Evolutionary conservation across 2,888 invertebrate species (phyloP).

Genomic region (Caenorhabditis sp.): DNA sequence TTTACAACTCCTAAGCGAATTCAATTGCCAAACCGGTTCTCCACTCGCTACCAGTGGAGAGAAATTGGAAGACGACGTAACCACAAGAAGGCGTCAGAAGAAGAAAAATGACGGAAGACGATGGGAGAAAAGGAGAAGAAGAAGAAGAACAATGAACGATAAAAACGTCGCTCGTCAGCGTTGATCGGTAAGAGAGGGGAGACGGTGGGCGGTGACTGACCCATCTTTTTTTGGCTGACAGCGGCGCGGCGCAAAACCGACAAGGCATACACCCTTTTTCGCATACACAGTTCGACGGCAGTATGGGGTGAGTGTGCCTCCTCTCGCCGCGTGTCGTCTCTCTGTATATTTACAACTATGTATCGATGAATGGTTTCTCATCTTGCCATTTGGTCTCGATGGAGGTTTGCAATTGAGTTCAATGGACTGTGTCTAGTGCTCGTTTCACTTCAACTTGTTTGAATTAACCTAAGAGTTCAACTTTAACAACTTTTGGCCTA

Average conservation of each 20-base stretch:
- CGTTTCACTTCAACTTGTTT: background rate
- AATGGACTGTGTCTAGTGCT: background rate
- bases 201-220: slow-evolving; percentile 32
- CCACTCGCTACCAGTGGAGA: slow-evolving; percentile 14
- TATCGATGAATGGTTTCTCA: slow-evolving; percentile 28
- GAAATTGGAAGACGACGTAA: slow-evolving; percentile 6
- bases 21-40: slow-evolving; percentile 48
- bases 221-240: slow-evolving; percentile 56
- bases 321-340: background rate
- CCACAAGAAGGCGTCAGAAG: slow-evolving; percentile 9
- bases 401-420: background rate
- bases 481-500: too few species aligned
- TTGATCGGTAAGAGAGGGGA: slow-evolving; percentile 1
- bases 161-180: slow-evolving; percentile 35
- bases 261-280: slow-evolving; percentile 31
- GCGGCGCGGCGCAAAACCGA: slow-evolving; percentile 18
- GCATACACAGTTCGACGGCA: slow-evolving; percentile 34
- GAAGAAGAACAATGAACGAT: slow-evolving; percentile 58
- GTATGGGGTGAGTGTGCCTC: slow-evolving; percentile 3
- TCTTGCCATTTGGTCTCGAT: slow-evolving; percentile 15
- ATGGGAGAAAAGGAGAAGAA: background rate
- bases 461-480: too few species aligned
- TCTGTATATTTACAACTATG: slow-evolving; percentile 2
- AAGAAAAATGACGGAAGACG: background rate
- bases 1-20: slow-evolving; percentile 32